Percentiles rank a stretch among this genome's conserved stretches.
These are phyloP conservation scores for Bugulina stolonifera DNA, from an alignment of 2,888 invertebrate species.

Conservation along the genomic window DNA sequence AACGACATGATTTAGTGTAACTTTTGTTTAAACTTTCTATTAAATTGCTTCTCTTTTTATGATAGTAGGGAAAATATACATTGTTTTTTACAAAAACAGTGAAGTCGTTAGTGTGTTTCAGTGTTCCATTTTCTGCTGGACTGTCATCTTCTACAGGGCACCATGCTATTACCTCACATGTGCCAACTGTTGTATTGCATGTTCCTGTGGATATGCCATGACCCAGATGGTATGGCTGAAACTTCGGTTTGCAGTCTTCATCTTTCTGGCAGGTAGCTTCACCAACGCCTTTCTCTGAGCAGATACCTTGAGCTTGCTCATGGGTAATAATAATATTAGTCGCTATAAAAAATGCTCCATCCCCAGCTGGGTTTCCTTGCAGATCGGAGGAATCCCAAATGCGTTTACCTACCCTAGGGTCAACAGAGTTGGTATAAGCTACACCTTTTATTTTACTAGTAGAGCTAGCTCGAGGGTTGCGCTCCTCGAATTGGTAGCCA, in stretches of 20 bases:
- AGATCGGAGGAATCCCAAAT: constrained; percentile 57
- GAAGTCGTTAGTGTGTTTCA: constrained; percentile 43
- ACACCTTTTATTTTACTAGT: constrained; percentile 56
- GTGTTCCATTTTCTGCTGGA: constrained; percentile 30
- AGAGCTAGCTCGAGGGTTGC: constrained; percentile 52
- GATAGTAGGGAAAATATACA: constrained; percentile 54
- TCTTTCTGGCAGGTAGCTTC: neutral
- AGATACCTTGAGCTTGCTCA: constrained; percentile 50
- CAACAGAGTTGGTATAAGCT: constrained; percentile 40
- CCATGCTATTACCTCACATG: constrained; percentile 47
- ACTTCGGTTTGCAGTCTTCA: neutral
- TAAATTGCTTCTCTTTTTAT: constrained; percentile 34
- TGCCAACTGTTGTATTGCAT: constrained; percentile 36
- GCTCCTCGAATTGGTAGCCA: constrained; percentile 55
- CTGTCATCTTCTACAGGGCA: constrained; percentile 54
- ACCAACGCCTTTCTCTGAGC: constrained; percentile 40
- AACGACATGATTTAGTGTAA: constrained; percentile 45
- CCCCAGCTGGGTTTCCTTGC: constrained; percentile 53
- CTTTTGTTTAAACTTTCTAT: neutral
- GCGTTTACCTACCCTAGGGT: constrained; percentile 33
- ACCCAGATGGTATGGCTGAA: neutral
- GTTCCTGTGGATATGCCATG: constrained; percentile 49
- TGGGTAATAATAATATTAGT: constrained; percentile 55
- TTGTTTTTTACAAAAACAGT: constrained; percentile 56
- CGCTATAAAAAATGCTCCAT: constrained; percentile 56